Conservation (phyloP, 2,113 vertebrate genomes). For the Dromaius novaehollandiae region DNA sequence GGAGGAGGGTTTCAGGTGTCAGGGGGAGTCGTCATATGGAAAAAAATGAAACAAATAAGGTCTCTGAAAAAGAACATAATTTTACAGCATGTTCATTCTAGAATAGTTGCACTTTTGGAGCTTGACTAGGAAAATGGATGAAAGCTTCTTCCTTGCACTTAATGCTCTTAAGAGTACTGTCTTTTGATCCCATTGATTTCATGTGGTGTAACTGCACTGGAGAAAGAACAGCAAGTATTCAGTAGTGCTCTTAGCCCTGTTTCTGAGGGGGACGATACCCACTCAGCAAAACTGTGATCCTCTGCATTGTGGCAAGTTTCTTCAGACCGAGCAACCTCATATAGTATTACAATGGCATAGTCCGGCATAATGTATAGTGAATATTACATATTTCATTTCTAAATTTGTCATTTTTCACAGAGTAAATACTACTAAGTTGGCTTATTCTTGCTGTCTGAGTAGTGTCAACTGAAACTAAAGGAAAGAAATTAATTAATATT, state of each 20-base stretch:
- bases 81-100: background rate
- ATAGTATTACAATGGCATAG: background rate
- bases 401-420: background rate
- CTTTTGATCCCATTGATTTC: conserved; percentile 43
- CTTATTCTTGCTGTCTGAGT: background rate
- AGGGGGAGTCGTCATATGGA: background rate
- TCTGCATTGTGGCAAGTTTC: background rate
- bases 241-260: background rate
- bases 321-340: background rate
- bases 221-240: background rate
- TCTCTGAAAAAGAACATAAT: background rate
- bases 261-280: background rate
- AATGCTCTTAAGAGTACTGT: conserved; percentile 48
- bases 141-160: conserved; percentile 55
- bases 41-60: background rate
- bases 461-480: background rate
- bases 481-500: background rate
- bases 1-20: background rate
- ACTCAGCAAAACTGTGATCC: background rate
- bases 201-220: background rate
- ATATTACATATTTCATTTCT: background rate
- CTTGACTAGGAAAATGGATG: conserved; percentile 18
- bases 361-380: background rate
- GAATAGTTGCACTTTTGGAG: background rate
- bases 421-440: background rate